Evolutionary conservation across 2,888 invertebrate species (phyloP), one percentile per base, ranked within the genome.

Genomic region (Spialia ferax): DNA sequence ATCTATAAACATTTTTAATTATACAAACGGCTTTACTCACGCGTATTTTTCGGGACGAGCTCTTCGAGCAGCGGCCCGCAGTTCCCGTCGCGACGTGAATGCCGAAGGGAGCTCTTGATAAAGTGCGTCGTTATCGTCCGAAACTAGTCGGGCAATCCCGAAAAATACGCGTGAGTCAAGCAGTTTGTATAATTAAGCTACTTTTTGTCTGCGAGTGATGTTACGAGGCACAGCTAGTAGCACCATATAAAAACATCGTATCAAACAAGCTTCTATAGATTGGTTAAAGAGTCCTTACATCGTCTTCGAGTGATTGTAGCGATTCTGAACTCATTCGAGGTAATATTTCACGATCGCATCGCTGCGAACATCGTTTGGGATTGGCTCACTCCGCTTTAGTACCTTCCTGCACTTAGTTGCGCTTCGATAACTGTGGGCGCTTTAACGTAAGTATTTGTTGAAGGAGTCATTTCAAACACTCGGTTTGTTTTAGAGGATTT

Each of bases 371-470:
- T 84, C 83, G 78, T 83, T 81, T 77, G 79, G 82, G 84, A 85
- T 85, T 86, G 85, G 85, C 85, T 84, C 74, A 74, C 78, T 76
- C 81, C 81, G 77, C 81, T 85, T 81, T 79, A 82, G 75, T 80
- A 79, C 79, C 81, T 81, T 85, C 84, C 86, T 84, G 86, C 85
- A 84, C 85, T 87, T 79, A 74, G 76, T 76, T 72, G 59, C 75
- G 78, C 73, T 73, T 71, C 72, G 78, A 70, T 77, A 70, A 71
- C 63, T 68, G 69, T 69, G 26, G 18, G 42, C 18, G 45, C 45
- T 15, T 57, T 18, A 23, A 22, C 50, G 48, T 48, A 48, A 20
- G 50, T 50, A 50, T 20, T 22, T 50, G 13, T 50, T 50, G 22
- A 20, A 22, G 13, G 22, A 50, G 50, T 13, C 15, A 22, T 22